Percentiles rank a stretch among this genome's conserved stretches.
These are phyloP conservation scores for Lapara coniferarum DNA, from an alignment of 2,888 invertebrate species.

Conservation along the genomic window DNA sequence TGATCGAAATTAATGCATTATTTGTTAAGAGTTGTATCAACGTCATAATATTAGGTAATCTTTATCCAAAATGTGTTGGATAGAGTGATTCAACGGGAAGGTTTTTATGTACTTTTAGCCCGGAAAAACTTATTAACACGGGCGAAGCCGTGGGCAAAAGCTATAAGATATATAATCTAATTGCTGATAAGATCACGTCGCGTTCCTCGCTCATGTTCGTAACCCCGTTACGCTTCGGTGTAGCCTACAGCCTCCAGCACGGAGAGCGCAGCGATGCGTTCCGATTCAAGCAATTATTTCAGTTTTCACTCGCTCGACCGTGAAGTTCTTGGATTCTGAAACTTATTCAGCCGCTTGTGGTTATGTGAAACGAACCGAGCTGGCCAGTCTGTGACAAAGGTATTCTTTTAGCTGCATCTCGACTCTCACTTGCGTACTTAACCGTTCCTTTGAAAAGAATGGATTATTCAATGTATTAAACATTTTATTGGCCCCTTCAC, in stretches of 20 bases:
- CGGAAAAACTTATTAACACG: too few relatives aligned
- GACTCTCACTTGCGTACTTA: slow-evolving; percentile 5
- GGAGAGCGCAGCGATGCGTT: slow-evolving; percentile 57
- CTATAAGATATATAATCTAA: too few relatives aligned
- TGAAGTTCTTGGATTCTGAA: slow-evolving; percentile 56
- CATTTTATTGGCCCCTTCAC: slow-evolving; percentile 5
- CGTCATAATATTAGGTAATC: too few relatives aligned
- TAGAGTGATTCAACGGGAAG: too few relatives aligned
- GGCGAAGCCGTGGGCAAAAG: too few relatives aligned
- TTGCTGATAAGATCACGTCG: too few relatives aligned
- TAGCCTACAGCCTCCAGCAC: slow-evolving; percentile 37
- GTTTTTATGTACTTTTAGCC: too few relatives aligned
- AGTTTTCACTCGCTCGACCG: slow-evolving; percentile 61
- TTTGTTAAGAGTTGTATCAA: too few relatives aligned
- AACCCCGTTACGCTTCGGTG: slow-evolving; percentile 38
- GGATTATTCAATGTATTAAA: slow-evolving; percentile 5
- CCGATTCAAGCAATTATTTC: slow-evolving; percentile 61
- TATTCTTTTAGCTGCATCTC: slow-evolving; percentile 13
- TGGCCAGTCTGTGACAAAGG: slow-evolving; percentile 11
- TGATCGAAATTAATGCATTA: too few relatives aligned
- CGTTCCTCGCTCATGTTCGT: too few relatives aligned
- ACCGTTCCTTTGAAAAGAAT: not conserved
- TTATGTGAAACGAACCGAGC: slow-evolving; percentile 34
- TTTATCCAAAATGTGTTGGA: too few relatives aligned
- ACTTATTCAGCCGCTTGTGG: slow-evolving; percentile 31